A percentile compares a stretch with the other conserved stretches of the same genome.
Evolutionary conservation across 2,797 vertebrate genomes (phyloP).

Genomic region (Chloroceryle inda): DNA sequence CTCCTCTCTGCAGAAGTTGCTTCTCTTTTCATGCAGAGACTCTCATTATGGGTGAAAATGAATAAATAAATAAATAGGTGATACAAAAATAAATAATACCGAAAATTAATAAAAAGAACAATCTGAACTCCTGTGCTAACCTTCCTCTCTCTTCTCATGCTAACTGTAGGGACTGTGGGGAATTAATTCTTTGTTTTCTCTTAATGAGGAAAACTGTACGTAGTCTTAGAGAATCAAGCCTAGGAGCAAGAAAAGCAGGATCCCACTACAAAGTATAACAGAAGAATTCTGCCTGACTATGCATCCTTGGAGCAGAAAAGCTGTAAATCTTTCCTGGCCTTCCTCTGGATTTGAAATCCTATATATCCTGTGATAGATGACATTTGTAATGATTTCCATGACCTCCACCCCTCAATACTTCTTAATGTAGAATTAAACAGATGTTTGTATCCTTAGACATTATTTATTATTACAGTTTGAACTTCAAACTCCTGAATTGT

Average conservation of each 20-base stretch:
- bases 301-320: neutral
- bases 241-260: neutral
- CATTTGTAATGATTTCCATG: neutral
- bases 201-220: neutral
- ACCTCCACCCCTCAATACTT: neutral
- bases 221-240: neutral
- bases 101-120: neutral
- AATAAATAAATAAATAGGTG: too few relatives aligned
- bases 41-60: neutral
- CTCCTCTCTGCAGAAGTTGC: neutral
- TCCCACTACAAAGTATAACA: neutral
- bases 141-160: neutral
- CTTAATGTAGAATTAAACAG: neutral
- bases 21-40: neutral
- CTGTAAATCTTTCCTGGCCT: neutral
- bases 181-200: conserved; percentile 18
- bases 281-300: neutral
- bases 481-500: neutral
- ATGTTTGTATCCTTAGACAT: neutral
- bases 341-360: neutral
- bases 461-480: neutral
- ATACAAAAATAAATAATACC: neutral
- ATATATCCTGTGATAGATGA: neutral
- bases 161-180: neutral
- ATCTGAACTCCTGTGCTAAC: neutral